phyloP scores from a whole-genome alignment of 2,797 vertebrate genomes.

The Ctenopoma multispine region DNA sequence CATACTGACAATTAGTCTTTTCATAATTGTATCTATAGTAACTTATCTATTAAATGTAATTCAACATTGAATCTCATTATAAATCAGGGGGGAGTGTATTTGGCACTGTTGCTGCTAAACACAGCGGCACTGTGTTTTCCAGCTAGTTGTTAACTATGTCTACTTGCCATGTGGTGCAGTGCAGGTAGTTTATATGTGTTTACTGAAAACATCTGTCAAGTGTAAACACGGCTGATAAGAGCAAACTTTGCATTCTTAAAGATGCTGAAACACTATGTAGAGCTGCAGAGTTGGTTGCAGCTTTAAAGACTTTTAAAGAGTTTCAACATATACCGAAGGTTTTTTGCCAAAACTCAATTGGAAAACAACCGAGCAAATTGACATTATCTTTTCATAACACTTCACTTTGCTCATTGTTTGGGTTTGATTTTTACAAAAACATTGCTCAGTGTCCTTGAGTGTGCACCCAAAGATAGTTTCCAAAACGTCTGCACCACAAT shows the following conservation, averaged over 20 bases:
- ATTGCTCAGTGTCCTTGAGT: background rate
- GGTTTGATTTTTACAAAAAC: constrained; percentile 15
- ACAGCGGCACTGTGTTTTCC: background rate
- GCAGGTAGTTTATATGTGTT: background rate
- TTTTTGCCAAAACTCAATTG: background rate
- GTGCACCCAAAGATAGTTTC: background rate
- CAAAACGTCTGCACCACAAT: background rate
- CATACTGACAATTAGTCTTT: too few relatives aligned
- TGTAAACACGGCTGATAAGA: background rate
- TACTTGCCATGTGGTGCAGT: background rate
- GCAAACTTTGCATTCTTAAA: background rate
- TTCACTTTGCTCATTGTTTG: background rate
- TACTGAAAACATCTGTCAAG: background rate
- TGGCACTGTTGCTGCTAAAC: background rate
- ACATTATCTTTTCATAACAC: constrained; percentile 3
- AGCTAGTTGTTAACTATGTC: background rate
- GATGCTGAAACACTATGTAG: background rate
- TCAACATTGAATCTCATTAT: too few relatives aligned
- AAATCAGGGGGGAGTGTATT: background rate
- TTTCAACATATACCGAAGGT: background rate
- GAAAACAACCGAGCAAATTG: constrained; percentile 1
- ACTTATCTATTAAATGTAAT: too few relatives aligned
- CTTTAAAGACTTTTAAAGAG: background rate
- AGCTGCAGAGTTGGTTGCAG: background rate
- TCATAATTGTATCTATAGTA: too few relatives aligned